Conservation (phyloP, 2,113 vertebrate species). For the Danionella cerebrum region DNA sequence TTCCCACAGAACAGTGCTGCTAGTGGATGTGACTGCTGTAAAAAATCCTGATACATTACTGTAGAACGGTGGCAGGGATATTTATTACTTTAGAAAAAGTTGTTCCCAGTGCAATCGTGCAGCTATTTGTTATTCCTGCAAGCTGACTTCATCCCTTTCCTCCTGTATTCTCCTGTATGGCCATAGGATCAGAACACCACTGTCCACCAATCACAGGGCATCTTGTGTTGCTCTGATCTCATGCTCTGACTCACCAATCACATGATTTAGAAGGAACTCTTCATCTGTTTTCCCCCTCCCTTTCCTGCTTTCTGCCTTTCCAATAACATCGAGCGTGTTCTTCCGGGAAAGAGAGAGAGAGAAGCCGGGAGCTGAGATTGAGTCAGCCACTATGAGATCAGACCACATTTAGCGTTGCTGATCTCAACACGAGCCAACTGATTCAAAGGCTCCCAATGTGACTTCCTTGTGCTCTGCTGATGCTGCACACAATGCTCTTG, state of each 20-base stretch:
- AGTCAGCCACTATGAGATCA: constrained; percentile 30
- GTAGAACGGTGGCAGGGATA: too few species aligned
- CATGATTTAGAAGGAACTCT: constrained; percentile 27
- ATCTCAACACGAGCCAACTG: constrained; percentile 21
- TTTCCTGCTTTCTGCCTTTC: constrained; percentile 26
- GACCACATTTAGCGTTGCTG: constrained; percentile 22
- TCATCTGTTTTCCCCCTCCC: constrained; percentile 25
- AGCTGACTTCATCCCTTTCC: neutral
- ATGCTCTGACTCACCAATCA: constrained; percentile 37
- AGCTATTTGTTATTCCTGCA: neutral
- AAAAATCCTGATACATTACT: too few species aligned
- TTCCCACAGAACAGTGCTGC: too few species aligned
- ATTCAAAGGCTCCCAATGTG: neutral
- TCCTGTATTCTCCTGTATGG: constrained; percentile 7
- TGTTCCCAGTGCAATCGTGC: neutral
- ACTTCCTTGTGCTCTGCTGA: neutral
- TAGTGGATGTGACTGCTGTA: too few species aligned
- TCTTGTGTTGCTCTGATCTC: constrained; percentile 28
- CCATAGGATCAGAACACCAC: constrained; percentile 23
- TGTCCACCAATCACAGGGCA: constrained; percentile 24
- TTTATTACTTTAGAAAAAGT: too few species aligned
- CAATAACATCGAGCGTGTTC: constrained; percentile 26
- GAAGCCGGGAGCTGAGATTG: constrained; percentile 7
- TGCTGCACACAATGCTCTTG: neutral
- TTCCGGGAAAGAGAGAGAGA: constrained; percentile 33